Percentiles rank a stretch among this genome's conserved stretches.
These are phyloP conservation scores for Heteromyza rotundicornis DNA, from an alignment of 2,888 invertebrate species.

Conservation along the genomic window DNA sequence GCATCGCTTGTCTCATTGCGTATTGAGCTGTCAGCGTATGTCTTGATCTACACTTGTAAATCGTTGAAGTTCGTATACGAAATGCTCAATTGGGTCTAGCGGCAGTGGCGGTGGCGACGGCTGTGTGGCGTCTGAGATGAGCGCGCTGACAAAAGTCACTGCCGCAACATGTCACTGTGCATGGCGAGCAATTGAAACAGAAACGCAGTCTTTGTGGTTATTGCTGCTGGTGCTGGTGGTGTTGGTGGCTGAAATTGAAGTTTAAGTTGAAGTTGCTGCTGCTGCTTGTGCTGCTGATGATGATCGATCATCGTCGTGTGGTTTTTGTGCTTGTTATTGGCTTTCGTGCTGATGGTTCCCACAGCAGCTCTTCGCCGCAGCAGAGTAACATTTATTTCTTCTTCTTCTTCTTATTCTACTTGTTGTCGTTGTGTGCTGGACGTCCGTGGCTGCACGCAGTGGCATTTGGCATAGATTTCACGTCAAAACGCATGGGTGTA, in stretches of 20 bases:
- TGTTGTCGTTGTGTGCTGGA: neutral
- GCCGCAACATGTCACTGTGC: too few relatives aligned
- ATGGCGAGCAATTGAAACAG: neutral
- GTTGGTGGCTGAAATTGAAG: slow-evolving; percentile 1
- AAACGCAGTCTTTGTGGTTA: neutral
- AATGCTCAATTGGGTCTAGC: slow-evolving; percentile 12
- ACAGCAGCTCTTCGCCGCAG: neutral
- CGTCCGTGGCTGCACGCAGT: neutral
- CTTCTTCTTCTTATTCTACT: neutral
- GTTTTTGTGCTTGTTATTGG: neutral
- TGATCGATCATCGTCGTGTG: slow-evolving; percentile 18
- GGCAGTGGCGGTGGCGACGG: neutral
- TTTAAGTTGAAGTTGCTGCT: slow-evolving; percentile 29
- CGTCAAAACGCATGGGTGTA: slow-evolving; percentile 58
- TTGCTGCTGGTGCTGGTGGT: slow-evolving; percentile 5
- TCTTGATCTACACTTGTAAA: slow-evolving; percentile 39
- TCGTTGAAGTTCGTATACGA: slow-evolving; percentile 30
- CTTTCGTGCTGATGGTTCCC: slow-evolving; percentile 2
- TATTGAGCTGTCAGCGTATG: slow-evolving; percentile 42
- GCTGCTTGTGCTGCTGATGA: slow-evolving; percentile 3
- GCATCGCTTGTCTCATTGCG: slow-evolving; percentile 1
- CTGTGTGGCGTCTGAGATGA: neutral
- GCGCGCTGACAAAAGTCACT: too few relatives aligned
- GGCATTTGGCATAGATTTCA: slow-evolving; percentile 48
- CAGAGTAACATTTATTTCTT: neutral